Base-by-base conservation (phyloP, 1,140 invertebrate genomes). In the Drosophila persimilis region DNA sequence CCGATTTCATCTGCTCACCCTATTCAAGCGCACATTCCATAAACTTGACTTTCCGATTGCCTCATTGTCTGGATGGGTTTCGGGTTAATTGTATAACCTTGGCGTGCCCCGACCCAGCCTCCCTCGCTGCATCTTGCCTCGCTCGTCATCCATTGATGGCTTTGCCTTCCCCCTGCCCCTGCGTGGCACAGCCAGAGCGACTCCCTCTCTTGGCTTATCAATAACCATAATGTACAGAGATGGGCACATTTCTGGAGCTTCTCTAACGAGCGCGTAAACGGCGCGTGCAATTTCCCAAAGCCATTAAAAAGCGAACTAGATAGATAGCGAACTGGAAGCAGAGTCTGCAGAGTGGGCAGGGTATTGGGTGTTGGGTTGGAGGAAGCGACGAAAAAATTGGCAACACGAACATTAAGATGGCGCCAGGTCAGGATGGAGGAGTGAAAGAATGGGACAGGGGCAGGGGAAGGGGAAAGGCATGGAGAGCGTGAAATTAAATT, bases 211-310 rank as follows among this genome's bases (percentile, higher is more conserved):
- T 17, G 53, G 50, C 70, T 84, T 84, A 84, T 84, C 80, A 84
- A 84, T 84, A 84, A 84, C 80, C 80, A 86, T 84, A 86, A 84
- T 85, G 76, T 64, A 52, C 64, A 44, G 58, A 55, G 65, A 78
- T 74, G 62, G 39, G 60, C 51, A 69, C 64, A 69, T 70, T 76
- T 54, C 29, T 69, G 35, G 46, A 65, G 75, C 76, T 66, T 58
- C 70, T 77, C 80, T 85, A 85, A 86, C 83, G 81, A 85, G 83
- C 83, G 72, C 76, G 73, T 88, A 86, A 85, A 81, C 81, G 81
- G 81, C 64, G 77, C 83, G 83, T 86, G 83, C 83, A 86, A 86
- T 88, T 86, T 86, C 83, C 83, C 83, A 75, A 70, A 86, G 67
- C 83, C 83, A 88, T 86, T 86, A 88, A 86, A 86, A 86, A 75